Base-by-base conservation (phyloP, 2,797 vertebrate genomes). In the Spinibarbus caldwelli region DNA sequence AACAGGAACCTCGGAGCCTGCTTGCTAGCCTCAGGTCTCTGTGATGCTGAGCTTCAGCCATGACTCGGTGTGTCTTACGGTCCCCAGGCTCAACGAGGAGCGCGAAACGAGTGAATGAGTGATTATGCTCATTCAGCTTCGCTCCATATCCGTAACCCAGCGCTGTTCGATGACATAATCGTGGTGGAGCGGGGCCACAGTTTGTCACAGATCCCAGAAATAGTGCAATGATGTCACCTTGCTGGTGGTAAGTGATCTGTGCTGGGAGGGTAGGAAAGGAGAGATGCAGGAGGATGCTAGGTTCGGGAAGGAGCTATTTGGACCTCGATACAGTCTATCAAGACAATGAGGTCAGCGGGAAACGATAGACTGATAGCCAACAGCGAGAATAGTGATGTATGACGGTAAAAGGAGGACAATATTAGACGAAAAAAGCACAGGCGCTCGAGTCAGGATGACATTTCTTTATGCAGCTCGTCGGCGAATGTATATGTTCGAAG, bases 181-280 rank as follows among this genome's bases (percentile, higher is more conserved):
- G 92, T 92, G 93, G 91, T 89, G 90, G 90, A 90, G 90, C 76
- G 75, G 85, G 81, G 85, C 86, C 80, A 83, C 90, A 81, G 89
- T 90, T 88, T 91, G 91, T 92, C 93, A 94, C 89, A 29, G 91
- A 93, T 92, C 92, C 94, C 92, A 93, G 93, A 92, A 95, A 95
- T 94, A 94, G 92, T 90, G 91, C 90, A 90, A 90, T 95, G 94
- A 94, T 94, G 93, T 96, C 93, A 95, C 87, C 85, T 90, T 90
- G 88, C 91, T 94, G 93, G 92, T 94, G 94, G 93, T 94, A 96
- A 92, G 90, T 71, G 88, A 93, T 92, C 92, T 87, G 88, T 15
- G 80, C 82, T 85, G 73, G 79, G 71, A 87, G 82, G 83, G 85
- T 47, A 83, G 54, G 76, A 72, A 89, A 86, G 85, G 78, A 77